Conservation (phyloP, 1,140 invertebrate species). For the Coenobita brevimanus region DNA sequence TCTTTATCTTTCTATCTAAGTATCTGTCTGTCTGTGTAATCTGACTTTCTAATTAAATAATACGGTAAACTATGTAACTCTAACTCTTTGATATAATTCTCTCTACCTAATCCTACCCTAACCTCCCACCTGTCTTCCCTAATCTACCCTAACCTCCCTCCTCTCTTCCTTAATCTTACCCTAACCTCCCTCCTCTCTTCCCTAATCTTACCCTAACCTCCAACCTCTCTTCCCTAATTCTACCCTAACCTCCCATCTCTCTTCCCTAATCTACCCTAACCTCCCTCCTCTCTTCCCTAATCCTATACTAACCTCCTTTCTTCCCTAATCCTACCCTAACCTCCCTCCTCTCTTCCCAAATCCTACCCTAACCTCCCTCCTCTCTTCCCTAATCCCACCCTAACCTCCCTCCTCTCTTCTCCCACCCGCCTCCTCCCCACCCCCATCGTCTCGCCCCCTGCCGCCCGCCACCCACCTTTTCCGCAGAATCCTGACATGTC, state of each 20-base stretch:
- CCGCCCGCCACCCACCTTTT: background rate
- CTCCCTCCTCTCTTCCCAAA: background rate
- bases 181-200: background rate
- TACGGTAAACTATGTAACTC: too few relatives aligned
- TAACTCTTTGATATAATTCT: too few relatives aligned
- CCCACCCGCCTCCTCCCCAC: background rate
- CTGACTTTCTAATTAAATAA: too few relatives aligned
- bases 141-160: too few relatives aligned
- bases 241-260: background rate
- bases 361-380: background rate
- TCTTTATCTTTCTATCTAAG: too few relatives aligned
- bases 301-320: background rate
- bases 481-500: slow-evolving; percentile 33
- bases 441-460: background rate
- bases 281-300: background rate
- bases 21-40: background rate
- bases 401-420: background rate
- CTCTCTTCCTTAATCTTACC: background rate
- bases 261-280: background rate
- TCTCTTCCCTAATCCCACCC: background rate
- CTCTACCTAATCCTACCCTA: too few relatives aligned
- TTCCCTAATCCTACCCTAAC: background rate
- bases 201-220: background rate
- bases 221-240: background rate
- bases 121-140: too few relatives aligned